Evolutionary conservation across 2,797 vertebrate genomes (phyloP).

Genomic region (Etheostoma perlongum): DNA sequence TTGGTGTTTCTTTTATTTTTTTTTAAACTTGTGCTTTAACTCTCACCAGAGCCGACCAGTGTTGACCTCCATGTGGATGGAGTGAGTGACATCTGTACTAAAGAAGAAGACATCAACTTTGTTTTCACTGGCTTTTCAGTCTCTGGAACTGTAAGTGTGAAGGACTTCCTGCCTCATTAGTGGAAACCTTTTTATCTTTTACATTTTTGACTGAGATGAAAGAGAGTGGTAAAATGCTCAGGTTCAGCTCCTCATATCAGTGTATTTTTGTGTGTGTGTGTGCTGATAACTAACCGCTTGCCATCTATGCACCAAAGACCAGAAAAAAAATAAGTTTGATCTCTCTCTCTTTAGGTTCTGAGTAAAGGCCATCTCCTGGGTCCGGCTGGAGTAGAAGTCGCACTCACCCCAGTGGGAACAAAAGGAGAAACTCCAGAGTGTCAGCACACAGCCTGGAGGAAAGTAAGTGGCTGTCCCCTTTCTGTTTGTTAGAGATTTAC

Average conservation of each 20-base stretch:
- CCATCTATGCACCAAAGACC: too few species aligned
- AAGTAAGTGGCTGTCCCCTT: conserved; percentile 86
- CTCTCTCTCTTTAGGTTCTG: conserved; percentile 86
- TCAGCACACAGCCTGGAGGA: conserved; percentile 91
- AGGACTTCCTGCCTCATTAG: neutral
- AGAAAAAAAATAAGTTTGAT: neutral
- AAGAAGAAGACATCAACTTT: conserved; percentile 98
- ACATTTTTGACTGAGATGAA: neutral
- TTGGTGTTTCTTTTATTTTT: neutral
- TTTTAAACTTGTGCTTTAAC: neutral
- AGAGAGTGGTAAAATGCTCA: neutral
- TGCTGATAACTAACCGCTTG: neutral
- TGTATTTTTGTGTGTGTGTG: neutral
- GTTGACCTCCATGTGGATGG: conserved; percentile 97
- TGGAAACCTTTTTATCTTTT: neutral
- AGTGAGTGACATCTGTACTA: conserved; percentile 95
- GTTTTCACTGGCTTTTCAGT: conserved; percentile 98
- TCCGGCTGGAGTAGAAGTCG: conserved; percentile 92
- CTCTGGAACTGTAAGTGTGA: conserved; percentile 89
- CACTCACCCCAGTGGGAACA: conserved; percentile 86
- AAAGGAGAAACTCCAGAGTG: conserved; percentile 88
- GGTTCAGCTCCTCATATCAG: neutral
- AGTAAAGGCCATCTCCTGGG: conserved; percentile 94
- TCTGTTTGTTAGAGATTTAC: neutral
- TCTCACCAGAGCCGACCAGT: conserved; percentile 89